Conservation (phyloP, 2,113 vertebrate genomes). For the Podilymbus podiceps region DNA sequence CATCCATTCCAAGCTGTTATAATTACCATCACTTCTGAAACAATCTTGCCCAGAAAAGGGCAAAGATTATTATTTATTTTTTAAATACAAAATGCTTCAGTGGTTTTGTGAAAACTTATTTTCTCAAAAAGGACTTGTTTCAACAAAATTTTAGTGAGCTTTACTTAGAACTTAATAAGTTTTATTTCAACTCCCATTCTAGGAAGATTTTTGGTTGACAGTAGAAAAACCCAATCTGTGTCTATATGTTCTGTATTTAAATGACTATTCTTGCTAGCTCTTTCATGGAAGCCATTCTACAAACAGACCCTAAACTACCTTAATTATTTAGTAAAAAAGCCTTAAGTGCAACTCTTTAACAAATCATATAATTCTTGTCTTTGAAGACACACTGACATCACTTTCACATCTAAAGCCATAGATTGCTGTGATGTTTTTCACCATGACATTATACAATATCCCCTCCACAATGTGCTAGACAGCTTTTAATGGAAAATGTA, state of each 20-base stretch:
- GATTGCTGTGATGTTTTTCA: background rate
- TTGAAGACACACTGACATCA: background rate
- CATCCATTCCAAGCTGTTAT: background rate
- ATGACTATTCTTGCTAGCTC: background rate
- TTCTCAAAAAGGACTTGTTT: constrained; percentile 18
- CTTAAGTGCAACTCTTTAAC: background rate
- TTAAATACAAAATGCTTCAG: background rate
- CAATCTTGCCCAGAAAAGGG: constrained; percentile 15
- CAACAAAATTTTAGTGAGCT: background rate
- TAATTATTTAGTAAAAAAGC: background rate
- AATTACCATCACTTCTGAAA: background rate
- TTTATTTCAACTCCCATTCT: background rate
- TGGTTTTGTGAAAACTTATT: background rate
- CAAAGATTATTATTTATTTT: background rate
- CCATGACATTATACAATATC: background rate
- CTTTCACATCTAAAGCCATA: background rate
- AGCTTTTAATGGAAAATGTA: background rate
- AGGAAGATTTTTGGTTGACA: background rate
- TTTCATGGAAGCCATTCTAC: background rate
- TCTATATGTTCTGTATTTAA: background rate
- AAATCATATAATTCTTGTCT: background rate
- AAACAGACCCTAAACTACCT: background rate
- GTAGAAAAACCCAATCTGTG: background rate
- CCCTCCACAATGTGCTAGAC: background rate
- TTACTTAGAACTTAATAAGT: background rate